A percentile compares a stretch with the other conserved stretches of the same genome.
phyloP scores from a whole-genome alignment of 2,797 vertebrate genomes.

The Emydoidea blandingii region DNA sequence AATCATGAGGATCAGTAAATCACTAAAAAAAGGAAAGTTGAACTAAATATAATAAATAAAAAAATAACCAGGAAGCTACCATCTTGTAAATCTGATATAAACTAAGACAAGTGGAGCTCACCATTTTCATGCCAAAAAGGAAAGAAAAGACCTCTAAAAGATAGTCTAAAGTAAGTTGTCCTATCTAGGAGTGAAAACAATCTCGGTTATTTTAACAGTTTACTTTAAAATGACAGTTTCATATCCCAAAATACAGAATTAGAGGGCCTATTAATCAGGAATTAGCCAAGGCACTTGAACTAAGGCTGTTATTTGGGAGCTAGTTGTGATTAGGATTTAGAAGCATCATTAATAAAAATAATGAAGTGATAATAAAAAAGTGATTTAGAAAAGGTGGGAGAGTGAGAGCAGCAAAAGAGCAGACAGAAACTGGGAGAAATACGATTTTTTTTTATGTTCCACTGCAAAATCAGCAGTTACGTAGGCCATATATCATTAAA shows the following conservation, averaged over 20 bases:
- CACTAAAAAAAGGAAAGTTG: neutral
- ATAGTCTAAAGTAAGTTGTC: neutral
- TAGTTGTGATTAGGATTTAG: neutral
- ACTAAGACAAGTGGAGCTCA: neutral
- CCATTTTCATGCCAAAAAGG: neutral
- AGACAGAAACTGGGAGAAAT: neutral
- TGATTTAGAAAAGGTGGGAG: neutral
- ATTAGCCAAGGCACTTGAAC: neutral
- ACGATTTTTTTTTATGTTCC: neutral
- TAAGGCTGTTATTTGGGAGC: neutral
- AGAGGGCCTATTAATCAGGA: neutral
- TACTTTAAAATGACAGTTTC: slow-evolving; percentile 23
- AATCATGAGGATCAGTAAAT: neutral
- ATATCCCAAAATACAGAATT: neutral
- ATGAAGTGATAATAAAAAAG: neutral
- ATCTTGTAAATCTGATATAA: neutral
- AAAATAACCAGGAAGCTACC: neutral
- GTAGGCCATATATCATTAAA: neutral
- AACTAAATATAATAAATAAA: neutral
- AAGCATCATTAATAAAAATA: neutral
- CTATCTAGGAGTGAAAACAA: neutral
- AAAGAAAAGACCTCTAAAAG: neutral
- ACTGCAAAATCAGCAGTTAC: neutral
- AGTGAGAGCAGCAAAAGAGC: neutral
- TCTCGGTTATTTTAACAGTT: neutral